Evolutionary conservation across 2,888 invertebrate genomes (phyloP).

Genomic region (Habrosyne pyritoides): DNA sequence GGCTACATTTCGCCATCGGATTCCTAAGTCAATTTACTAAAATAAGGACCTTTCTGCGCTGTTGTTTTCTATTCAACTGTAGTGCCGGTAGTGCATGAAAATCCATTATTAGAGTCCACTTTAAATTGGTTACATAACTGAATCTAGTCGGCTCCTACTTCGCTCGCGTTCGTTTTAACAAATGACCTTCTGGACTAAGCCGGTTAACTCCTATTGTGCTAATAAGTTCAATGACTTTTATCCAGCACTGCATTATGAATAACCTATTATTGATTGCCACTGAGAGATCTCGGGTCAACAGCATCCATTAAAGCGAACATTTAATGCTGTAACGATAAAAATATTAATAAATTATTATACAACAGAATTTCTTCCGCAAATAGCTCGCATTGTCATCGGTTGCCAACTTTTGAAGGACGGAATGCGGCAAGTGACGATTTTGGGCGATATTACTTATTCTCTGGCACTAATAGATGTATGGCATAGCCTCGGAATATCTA

Average conservation of each 20-base stretch:
- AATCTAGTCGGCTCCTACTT: neutral
- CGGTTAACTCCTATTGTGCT: neutral
- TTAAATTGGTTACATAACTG: neutral
- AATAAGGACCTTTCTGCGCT: too few species aligned
- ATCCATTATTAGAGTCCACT: too few species aligned
- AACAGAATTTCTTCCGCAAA: conserved; percentile 1
- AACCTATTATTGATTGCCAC: neutral
- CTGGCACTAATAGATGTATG: too few species aligned
- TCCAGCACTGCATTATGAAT: neutral
- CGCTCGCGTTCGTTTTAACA: neutral
- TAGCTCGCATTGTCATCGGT: neutral
- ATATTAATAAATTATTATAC: neutral
- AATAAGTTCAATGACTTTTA: neutral
- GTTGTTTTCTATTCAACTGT: too few species aligned
- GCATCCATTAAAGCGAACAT: neutral
- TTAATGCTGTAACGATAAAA: neutral
- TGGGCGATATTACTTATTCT: neutral
- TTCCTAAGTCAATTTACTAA: too few species aligned
- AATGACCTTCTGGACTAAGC: neutral
- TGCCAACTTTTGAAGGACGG: conserved; percentile 2
- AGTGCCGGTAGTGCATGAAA: too few species aligned
- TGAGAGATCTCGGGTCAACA: neutral
- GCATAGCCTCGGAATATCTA: neutral
- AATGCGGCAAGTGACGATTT: neutral
- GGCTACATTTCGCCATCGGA: too few species aligned